Evolutionary conservation across 1,140 invertebrate genomes (phyloP).

Genomic region (Caenorhabditis tropicalis): DNA sequence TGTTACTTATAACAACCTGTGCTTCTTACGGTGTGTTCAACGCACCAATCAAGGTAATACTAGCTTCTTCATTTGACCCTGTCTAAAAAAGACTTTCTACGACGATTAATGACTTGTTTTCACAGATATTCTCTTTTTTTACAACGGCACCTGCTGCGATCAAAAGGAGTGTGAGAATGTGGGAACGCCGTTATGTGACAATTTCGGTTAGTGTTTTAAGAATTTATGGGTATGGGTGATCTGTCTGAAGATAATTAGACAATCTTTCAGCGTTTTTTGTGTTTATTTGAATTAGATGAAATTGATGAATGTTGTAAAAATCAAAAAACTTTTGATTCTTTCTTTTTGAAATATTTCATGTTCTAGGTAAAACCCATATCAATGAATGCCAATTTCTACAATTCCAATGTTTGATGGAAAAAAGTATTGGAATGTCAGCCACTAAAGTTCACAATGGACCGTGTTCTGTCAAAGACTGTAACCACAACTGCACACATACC

Average conservation of each 20-base stretch:
- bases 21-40: constrained; percentile 18
- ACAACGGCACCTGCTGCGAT: constrained; percentile 52
- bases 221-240: too few species aligned
- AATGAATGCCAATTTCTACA: constrained; percentile 30
- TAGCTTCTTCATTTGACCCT: neutral
- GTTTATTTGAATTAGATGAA: too few species aligned
- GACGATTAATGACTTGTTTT: constrained; percentile 31
- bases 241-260: too few species aligned
- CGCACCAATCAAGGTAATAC: constrained; percentile 33
- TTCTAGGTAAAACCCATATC: constrained; percentile 23
- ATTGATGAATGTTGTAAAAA: neutral
- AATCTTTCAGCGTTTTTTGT: too few species aligned
- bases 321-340: constrained; percentile 32
- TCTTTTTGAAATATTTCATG: neutral
- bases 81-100: neutral
- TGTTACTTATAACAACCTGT: constrained; percentile 50
- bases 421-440: neutral
- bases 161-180: constrained; percentile 36
- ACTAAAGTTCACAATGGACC: neutral
- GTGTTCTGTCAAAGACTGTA: constrained; percentile 28
- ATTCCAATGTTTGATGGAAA: constrained; percentile 20
- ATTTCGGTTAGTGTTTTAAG: constrained; percentile 37
- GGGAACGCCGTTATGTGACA: constrained; percentile 49
- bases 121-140: constrained; percentile 47
- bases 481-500: constrained; percentile 1